Base-by-base conservation (phyloP, 2,888 invertebrate species). In the Isoperla grammatica region DNA sequence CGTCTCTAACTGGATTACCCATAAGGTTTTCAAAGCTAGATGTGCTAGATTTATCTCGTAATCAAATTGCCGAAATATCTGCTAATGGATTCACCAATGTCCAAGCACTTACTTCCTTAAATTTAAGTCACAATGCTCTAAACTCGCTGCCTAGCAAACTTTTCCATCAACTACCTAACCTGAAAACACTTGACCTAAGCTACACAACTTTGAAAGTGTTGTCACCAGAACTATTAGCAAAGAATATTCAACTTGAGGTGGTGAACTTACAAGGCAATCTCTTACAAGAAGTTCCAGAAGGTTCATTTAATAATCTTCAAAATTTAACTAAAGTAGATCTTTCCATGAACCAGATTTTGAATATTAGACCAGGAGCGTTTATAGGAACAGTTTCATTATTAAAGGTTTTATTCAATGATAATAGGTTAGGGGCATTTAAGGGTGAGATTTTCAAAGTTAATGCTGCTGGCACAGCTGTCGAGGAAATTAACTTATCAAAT, bases 361-460 rank as follows among this genome's bases (percentile, higher is more conserved):
- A 83, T 56, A 86, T 93, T 55, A 81, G 86, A 58, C 84, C 85
- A 17, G 84, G 85, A 0, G 84, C 90, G 1, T 93, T 93, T 72
- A 84, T 87, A 0, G 87, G 88, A 66, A 81, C 90, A 1, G 85
- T 86, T 78, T 84, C 85, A 61, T 80, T 95, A 42, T 83, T 84
- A 70, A 80, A 81, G 57, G 74, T 94, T 56, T 83, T 84, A 64
- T 72, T 94, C 5, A 83, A 81, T 67, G 87, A 87, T 1, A 94
- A 95, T 73, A 85, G 86, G 69, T 72, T 93, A 65, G 86, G 81
- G 39, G 86, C 87, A 0, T 90, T 92, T 73, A 86, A 87, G 74
- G 90, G 90, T 1, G 90, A 91, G 75, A 85, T 87, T 71, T 91
- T 92, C 71, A 88, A 90, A 29, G 22, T 49, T 66, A 90, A 89